These are phyloP conservation scores for Listrodromus nycthemerus DNA, from an alignment of 2,888 invertebrate species.

Conservation along the genomic window DNA sequence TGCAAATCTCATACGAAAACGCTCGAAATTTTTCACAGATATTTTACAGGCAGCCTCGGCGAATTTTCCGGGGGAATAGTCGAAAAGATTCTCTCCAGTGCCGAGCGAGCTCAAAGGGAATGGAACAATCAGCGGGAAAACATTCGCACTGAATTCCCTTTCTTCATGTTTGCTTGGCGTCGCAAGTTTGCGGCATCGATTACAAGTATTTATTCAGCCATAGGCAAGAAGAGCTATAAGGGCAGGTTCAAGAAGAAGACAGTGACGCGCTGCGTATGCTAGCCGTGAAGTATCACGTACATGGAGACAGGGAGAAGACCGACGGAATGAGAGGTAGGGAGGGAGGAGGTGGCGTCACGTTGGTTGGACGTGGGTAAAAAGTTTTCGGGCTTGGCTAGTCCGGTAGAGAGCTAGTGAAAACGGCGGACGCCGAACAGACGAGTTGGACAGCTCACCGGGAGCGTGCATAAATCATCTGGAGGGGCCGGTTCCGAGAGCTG, in stretches of 20 bases:
- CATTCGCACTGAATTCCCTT: neutral
- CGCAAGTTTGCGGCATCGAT: conserved; percentile 14
- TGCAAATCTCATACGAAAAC: neutral
- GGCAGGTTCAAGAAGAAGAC: conserved; percentile 7
- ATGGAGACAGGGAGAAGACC: neutral
- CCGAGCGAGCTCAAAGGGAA: too few species aligned
- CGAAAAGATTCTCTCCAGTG: neutral
- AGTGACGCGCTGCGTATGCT: conserved; percentile 49
- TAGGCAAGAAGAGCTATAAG: conserved; percentile 1
- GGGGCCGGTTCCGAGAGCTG: conserved; percentile 5
- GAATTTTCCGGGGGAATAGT: neutral
- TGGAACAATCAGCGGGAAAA: too few species aligned
- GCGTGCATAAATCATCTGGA: conserved; percentile 69
- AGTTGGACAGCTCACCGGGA: conserved; percentile 52
- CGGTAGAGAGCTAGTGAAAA: conserved; percentile 45
- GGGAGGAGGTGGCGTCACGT: conserved; percentile 54
- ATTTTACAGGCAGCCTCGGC: neutral
- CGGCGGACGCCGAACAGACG: conserved; percentile 52
- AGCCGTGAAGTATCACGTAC: conserved; percentile 57
- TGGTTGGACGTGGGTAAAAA: conserved; percentile 66
- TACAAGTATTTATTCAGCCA: neutral
- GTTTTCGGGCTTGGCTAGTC: conserved; percentile 49
- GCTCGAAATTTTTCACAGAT: neutral
- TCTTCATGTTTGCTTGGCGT: neutral
- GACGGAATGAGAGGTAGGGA: neutral